Evolutionary conservation across 1,140 invertebrate genomes (phyloP), one percentile per base, ranked within the genome.

Genomic region (Eurosta solidaginis): DNA sequence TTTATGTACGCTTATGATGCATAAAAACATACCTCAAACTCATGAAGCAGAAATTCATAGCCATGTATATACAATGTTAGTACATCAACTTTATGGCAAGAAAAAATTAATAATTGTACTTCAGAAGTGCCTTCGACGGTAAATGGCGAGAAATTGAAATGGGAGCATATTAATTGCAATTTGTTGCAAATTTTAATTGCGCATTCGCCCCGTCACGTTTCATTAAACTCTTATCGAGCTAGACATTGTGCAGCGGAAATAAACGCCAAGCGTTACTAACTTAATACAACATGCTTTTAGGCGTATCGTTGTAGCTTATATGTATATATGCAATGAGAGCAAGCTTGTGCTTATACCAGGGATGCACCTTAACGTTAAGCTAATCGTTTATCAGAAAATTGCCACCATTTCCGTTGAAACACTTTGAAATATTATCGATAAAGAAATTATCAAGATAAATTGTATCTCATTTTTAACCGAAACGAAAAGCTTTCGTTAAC

Each of bases 111-210:
- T 68, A 68, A 68, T 40, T 68, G 33, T 20, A 1, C 59, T 68
- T 68, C 59, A 68, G 33, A 40, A 68, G 59, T 20, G 33, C 17
- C 5, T 36, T 6, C 27, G n/a, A 52, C 52, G 33, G 27, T 42
- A 68, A 40, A 68, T 68, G 59, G 59, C 33, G 59, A 40, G 33
- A 74, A 74, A 74, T 74, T 74, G 44, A 74, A 74, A 74, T 10
- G 44, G 36, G 40, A 29, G 73, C 20, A 44, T 17, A 47, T 68
- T 68, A 68, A 47, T 77, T 77, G 59, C 42, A 68, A 77, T 68
- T 54, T 49, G 54, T 73, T 77, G 77, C 74, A 74, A 77, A 79
- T 76, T 76, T 76, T 52, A 74, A 74, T 47, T 74, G 44, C 44
- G 12, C 73, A 36, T 4, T 44, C 40, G 45, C 73, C 44, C 73